Percentiles rank a stretch among this genome's conserved stretches.
Evolutionary conservation across 2,888 invertebrate genomes (phyloP).

Genomic region (Drosophila bunnanda): DNA sequence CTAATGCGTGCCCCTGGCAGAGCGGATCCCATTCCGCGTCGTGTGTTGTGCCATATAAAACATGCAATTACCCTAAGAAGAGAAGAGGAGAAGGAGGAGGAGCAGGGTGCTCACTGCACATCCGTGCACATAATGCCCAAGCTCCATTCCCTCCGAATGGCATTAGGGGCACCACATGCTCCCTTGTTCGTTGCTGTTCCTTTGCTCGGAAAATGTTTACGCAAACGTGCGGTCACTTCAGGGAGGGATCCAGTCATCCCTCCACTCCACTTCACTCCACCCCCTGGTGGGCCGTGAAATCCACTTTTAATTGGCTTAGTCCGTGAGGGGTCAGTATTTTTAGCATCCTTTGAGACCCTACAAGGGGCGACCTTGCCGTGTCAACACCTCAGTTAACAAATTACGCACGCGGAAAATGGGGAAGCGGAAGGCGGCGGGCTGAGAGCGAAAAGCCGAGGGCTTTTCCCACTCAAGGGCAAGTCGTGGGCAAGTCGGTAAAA

Average conservation of each 20-base stretch:
- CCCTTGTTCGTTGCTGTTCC: slow-evolving; percentile 34
- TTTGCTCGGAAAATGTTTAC: slow-evolving; percentile 54
- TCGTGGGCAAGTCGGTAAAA: neutral
- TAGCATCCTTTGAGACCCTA: slow-evolving; percentile 57
- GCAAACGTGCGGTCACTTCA: slow-evolving; percentile 48
- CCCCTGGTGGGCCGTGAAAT: slow-evolving; percentile 52
- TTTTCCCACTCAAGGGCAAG: slow-evolving; percentile 22
- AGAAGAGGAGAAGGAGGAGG: neutral
- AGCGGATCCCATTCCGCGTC: neutral
- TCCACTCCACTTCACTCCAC: slow-evolving; percentile 19
- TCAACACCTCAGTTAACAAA: slow-evolving; percentile 42
- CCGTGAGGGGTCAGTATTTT: slow-evolving; percentile 57
- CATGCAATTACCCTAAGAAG: slow-evolving; percentile 25
- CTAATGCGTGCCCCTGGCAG: slow-evolving; percentile 1
- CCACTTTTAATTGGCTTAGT: slow-evolving; percentile 72
- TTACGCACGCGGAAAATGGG: slow-evolving; percentile 26
- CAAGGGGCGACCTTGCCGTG: slow-evolving; percentile 37
- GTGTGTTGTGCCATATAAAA: slow-evolving; percentile 20
- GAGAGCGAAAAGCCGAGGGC: slow-evolving; percentile 12
- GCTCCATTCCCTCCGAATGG: slow-evolving; percentile 23
- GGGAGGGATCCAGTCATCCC: slow-evolving; percentile 26
- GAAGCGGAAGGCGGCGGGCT: neutral
- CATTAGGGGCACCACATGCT: slow-evolving; percentile 30
- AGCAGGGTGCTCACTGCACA: slow-evolving; percentile 13
- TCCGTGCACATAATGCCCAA: slow-evolving; percentile 35